Percentiles rank a stretch among this genome's conserved stretches.
These are phyloP conservation scores for Eurypyga helias DNA, from an alignment of 2,113 vertebrate genomes.

Conservation along the genomic window DNA sequence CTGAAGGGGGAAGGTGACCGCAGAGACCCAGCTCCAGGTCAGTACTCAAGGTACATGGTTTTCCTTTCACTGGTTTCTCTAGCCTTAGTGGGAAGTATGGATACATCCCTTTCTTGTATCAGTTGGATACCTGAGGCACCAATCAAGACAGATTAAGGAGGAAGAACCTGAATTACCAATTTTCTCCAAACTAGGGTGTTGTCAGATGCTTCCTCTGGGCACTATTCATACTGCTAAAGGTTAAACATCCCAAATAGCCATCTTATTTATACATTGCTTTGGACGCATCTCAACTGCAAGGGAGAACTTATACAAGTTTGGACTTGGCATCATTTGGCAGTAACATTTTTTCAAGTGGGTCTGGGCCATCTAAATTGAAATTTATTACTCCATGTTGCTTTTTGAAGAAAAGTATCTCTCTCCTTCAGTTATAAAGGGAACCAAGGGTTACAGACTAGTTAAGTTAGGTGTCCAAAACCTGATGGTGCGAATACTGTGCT, in stretches of 20 bases:
- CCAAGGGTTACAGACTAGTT: neutral
- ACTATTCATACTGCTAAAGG: neutral
- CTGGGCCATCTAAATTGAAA: neutral
- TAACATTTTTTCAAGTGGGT: neutral
- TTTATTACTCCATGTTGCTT: neutral
- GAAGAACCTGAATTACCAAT: neutral
- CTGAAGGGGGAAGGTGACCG: neutral
- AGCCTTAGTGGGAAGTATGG: neutral
- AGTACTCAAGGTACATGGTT: neutral
- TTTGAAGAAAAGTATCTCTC: neutral
- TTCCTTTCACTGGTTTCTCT: neutral
- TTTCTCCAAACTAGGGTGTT: neutral
- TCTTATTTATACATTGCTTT: neutral
- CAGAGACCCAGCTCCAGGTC: neutral
- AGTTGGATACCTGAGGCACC: neutral
- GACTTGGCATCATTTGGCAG: neutral
- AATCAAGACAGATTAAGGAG: neutral
- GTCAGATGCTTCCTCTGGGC: neutral
- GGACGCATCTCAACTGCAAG: neutral
- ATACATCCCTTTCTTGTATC: neutral
- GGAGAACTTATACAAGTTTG: neutral
- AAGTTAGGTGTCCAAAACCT: neutral
- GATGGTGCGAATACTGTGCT: neutral
- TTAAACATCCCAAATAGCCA: neutral
- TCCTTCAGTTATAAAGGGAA: neutral